Evolutionary conservation across 2,113 vertebrate species (phyloP).

Genomic region (Ramphastos sulfuratus): DNA sequence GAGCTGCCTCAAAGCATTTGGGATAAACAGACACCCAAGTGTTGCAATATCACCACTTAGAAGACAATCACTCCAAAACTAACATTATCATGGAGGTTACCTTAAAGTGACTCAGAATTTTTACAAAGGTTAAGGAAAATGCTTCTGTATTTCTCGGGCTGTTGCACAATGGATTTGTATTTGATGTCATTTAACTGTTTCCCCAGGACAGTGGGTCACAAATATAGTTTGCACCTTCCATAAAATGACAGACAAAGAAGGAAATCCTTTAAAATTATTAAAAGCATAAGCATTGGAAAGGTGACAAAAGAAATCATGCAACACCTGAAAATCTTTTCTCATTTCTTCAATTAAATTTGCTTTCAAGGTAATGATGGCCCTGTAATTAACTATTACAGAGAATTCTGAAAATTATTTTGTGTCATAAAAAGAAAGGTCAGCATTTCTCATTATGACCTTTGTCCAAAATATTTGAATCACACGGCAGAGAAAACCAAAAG

Average conservation of each 20-base stretch:
- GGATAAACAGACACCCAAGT: not conserved
- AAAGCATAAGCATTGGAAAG: not conserved
- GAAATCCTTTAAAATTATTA: not conserved
- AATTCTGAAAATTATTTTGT: not conserved
- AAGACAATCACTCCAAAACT: not conserved
- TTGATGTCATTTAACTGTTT: not conserved
- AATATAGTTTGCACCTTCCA: not conserved
- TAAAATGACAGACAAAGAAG: not conserved
- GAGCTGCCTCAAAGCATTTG: not conserved
- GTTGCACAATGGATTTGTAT: not conserved
- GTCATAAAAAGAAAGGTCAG: slow-evolving; percentile 14
- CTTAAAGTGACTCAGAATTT: not conserved
- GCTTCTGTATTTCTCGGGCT: not conserved
- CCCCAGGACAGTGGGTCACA: not conserved
- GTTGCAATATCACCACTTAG: not conserved
- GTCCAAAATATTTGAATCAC: slow-evolving; percentile 29
- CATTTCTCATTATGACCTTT: not conserved
- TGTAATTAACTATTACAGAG: not conserved
- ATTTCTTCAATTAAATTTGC: not conserved
- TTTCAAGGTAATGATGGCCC: not conserved
- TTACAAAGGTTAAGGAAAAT: not conserved
- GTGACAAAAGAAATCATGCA: not conserved
- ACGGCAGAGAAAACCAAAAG: slow-evolving; percentile 24
- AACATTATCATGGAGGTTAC: not conserved
- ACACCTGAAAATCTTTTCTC: not conserved